Percentiles rank a stretch among this genome's conserved stretches.
Evolutionary conservation across 2,888 invertebrate genomes (phyloP).

Genomic region (Cryptocephalus moraei): DNA sequence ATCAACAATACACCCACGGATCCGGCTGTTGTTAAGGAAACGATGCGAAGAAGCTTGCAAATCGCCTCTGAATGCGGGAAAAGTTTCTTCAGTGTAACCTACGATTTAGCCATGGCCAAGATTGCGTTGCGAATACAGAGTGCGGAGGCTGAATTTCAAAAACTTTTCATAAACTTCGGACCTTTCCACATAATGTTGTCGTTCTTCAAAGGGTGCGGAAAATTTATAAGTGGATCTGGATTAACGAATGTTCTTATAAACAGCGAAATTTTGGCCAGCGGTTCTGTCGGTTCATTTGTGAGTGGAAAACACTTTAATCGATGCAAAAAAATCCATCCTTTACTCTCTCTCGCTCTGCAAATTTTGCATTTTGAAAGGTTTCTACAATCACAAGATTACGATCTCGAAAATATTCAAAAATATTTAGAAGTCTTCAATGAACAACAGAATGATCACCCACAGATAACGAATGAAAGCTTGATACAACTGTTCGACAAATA

Average conservation of each 20-base stretch:
- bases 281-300: conserved; percentile 17
- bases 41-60: conserved; percentile 4
- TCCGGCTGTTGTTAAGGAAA: no score
- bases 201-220: conserved; percentile 22
- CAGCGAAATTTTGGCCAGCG: conserved; percentile 18
- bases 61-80: conserved; percentile 6
- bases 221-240: conserved; percentile 11
- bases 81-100: conserved; percentile 5
- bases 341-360: conserved; percentile 17
- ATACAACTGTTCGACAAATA: conserved; percentile 7
- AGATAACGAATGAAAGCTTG: no score
- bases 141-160: no score
- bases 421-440: no score
- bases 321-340: conserved; percentile 13
- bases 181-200: conserved; percentile 22
- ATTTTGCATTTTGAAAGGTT: conserved; percentile 19
- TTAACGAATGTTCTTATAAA: conserved; percentile 15
- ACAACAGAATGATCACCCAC: no score
- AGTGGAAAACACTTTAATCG: conserved; percentile 18
- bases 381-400: conserved; percentile 10
- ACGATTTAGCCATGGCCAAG: conserved; percentile 14
- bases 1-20: conserved; percentile 21
- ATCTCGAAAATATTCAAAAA: no score
- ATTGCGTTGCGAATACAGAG: no score
- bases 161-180: conserved; percentile 21